These are phyloP conservation scores for Oscheius sp. DNA, from an alignment of 2,888 invertebrate species.

Conservation along the genomic window DNA sequence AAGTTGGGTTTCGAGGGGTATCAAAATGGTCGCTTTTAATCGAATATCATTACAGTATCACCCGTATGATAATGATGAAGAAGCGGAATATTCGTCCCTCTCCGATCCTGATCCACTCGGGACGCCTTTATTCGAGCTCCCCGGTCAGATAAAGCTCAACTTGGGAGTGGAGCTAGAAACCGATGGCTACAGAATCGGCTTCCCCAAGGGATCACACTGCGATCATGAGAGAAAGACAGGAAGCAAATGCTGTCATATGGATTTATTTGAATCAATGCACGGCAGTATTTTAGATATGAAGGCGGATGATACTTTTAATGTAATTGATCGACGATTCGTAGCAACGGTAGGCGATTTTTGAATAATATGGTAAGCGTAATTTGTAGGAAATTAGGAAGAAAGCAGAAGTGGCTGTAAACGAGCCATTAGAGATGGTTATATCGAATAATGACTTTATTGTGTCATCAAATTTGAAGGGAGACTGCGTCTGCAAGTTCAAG, in stretches of 20 bases:
- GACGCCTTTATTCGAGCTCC: slow-evolving; percentile 29
- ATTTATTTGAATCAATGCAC: not conserved
- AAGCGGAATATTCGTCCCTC: slow-evolving; percentile 32
- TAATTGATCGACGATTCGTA: not conserved
- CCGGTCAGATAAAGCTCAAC: not conserved
- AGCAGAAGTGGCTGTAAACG: slow-evolving; percentile 41
- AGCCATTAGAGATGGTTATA: slow-evolving; percentile 42
- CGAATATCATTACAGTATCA: slow-evolving; percentile 32
- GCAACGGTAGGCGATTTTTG: too few relatives aligned
- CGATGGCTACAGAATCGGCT: slow-evolving; percentile 38
- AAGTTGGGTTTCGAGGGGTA: too few relatives aligned
- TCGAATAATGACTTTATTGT: slow-evolving; percentile 41
- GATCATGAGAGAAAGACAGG: not conserved
- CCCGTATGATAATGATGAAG: slow-evolving; percentile 37
- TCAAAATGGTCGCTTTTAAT: too few relatives aligned
- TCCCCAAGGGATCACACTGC: slow-evolving; percentile 49
- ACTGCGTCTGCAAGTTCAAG: slow-evolving; percentile 40
- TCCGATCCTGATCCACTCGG: slow-evolving; percentile 42
- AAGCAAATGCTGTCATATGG: slow-evolving; percentile 1
- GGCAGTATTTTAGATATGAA: not conserved
- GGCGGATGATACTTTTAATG: not conserved
- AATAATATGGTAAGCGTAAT: too few relatives aligned
- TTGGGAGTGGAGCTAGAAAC: slow-evolving; percentile 23
- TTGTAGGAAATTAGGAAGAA: slow-evolving; percentile 36
- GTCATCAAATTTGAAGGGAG: slow-evolving; percentile 31